Conservation (phyloP, 2,113 vertebrate genomes). For the Phalacrocorax pelagicus region DNA sequence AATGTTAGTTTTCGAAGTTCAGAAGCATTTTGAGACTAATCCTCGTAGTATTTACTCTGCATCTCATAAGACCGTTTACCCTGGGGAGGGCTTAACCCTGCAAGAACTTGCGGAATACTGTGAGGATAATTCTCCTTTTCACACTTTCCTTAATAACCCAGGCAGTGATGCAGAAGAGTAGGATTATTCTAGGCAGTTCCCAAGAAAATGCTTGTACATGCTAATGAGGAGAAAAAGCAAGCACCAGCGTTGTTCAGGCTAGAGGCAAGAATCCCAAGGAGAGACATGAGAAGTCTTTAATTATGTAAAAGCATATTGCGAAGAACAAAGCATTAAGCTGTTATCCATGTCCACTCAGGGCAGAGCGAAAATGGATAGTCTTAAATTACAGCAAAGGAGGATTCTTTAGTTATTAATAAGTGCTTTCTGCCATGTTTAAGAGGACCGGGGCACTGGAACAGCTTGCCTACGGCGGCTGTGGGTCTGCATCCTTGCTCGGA, state of each 20-base stretch:
- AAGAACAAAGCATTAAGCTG: background rate
- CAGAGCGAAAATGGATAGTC: fast-evolving
- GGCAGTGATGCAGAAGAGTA: background rate
- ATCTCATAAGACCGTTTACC: background rate
- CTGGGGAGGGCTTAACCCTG: slow-evolving; percentile 11
- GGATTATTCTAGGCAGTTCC: background rate
- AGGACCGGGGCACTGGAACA: background rate
- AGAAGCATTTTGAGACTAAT: slow-evolving; percentile 11
- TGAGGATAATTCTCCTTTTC: background rate
- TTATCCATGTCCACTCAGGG: background rate
- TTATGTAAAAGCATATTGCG: background rate
- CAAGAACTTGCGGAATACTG: background rate
- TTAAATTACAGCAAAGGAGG: background rate
- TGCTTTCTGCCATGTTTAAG: background rate
- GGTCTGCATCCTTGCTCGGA: background rate
- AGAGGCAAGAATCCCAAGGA: background rate
- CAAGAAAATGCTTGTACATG: background rate
- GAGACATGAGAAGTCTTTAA: background rate
- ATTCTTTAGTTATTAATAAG: background rate
- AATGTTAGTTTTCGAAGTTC: background rate
- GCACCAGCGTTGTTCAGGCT: background rate
- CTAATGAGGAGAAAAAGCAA: background rate
- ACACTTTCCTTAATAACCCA: background rate
- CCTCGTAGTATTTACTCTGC: background rate
- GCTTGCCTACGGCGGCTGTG: background rate